phyloP scores from a whole-genome alignment of 2,797 vertebrate species.

The Spondyliosoma cantharus region DNA sequence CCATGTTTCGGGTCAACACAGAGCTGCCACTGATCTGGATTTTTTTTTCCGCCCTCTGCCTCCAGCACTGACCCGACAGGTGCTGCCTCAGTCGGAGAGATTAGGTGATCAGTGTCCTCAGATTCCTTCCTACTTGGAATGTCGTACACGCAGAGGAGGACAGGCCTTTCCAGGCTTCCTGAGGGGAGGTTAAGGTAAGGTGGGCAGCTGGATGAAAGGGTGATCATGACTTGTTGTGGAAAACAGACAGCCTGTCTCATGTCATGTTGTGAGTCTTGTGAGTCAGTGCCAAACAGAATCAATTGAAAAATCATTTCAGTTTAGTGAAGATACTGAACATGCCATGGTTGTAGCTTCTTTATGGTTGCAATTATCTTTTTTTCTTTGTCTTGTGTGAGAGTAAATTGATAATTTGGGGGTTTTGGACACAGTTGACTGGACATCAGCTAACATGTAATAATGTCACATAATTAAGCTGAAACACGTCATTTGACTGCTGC shows the following conservation, averaged over 20 bases:
- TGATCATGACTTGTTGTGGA: conserved; percentile 29
- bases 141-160: conserved; percentile 63
- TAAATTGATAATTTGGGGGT: background rate
- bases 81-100: conserved; percentile 74
- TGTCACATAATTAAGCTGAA: background rate
- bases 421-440: background rate
- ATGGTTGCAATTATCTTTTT: background rate
- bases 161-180: conserved; percentile 48
- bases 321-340: background rate
- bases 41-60: conserved; percentile 15
- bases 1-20: conserved; percentile 62
- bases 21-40: conserved; percentile 67
- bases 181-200: conserved; percentile 60
- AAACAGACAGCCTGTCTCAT: background rate
- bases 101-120: conserved; percentile 79
- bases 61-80: conserved; percentile 74
- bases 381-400: background rate
- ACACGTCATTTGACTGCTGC: background rate
- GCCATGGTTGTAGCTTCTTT: background rate
- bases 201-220: conserved; percentile 53
- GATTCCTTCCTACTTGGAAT: conserved; percentile 80
- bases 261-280: background rate
- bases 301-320: background rate
- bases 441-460: background rate
- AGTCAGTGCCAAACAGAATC: background rate